A percentile compares a stretch with the other conserved stretches of the same genome.
Conservation (phyloP, 2,888 invertebrate species). For the Phoenoteleia sp. region DNA sequence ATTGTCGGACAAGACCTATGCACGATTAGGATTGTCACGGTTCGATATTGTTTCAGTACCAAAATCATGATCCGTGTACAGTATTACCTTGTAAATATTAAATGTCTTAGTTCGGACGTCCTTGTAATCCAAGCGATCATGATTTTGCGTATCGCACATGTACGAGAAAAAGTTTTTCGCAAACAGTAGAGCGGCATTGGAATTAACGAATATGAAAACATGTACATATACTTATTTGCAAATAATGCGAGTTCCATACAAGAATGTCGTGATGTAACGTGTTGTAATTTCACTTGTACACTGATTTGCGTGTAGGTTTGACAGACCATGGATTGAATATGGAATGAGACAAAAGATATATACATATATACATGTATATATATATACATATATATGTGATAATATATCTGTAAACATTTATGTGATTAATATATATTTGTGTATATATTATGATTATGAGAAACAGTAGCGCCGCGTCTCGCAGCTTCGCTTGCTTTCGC, state of each 20-base stretch:
- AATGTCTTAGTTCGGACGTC: not conserved
- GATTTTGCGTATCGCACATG: conserved; percentile 26
- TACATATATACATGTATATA: conserved; percentile 48
- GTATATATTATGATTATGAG: conserved; percentile 62
- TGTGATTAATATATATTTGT: conserved; percentile 49
- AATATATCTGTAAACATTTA: not conserved
- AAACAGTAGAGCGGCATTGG: conserved; percentile 74
- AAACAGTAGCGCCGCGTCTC: conserved; percentile 76
- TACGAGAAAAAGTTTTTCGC: conserved; percentile 80
- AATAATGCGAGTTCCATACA: conserved; percentile 44
- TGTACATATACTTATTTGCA: conserved; percentile 30
- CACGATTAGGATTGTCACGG: conserved; percentile 9
- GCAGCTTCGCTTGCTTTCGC: conserved; percentile 81
- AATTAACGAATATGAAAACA: conserved; percentile 62
- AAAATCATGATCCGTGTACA: conserved; percentile 47
- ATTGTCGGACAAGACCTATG: too few species aligned
- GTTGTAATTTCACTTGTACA: conserved; percentile 65
- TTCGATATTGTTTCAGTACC: not conserved
- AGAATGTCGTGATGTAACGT: conserved; percentile 44
- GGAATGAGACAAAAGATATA: conserved; percentile 73
- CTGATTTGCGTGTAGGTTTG: conserved; percentile 75
- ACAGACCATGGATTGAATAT: conserved; percentile 74
- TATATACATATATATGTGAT: conserved; percentile 10
- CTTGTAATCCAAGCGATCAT: conserved; percentile 18
- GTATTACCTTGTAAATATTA: not conserved